Evolutionary conservation across 2,797 vertebrate genomes (phyloP).

Genomic region (Adrianichthys oophorus): DNA sequence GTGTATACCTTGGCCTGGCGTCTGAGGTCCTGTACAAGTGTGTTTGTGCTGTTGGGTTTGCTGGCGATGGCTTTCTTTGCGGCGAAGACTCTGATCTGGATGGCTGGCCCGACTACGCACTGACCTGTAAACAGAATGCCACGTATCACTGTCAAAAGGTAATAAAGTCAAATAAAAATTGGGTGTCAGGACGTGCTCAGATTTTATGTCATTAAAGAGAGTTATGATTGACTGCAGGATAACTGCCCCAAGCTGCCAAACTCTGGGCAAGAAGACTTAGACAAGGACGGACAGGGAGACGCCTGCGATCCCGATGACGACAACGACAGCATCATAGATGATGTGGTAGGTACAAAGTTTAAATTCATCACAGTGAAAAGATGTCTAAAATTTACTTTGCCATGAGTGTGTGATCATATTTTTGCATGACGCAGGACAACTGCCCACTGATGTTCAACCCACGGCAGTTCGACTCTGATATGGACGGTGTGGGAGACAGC

Average conservation of each 20-base stretch:
- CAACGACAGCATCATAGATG: slow-evolving; percentile 90
- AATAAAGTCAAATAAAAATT: slow-evolving; percentile 13
- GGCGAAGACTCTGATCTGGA: slow-evolving; percentile 96
- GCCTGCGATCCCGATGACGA: slow-evolving; percentile 95
- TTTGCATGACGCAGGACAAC: slow-evolving; percentile 84
- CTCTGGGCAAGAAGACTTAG: slow-evolving; percentile 95
- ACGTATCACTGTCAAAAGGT: slow-evolving; percentile 93
- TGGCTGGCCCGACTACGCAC: slow-evolving; percentile 91
- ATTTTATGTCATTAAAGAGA: slow-evolving; percentile 14
- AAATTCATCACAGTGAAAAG: not conserved
- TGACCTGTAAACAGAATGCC: slow-evolving; percentile 89
- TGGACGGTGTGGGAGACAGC: slow-evolving; percentile 91
- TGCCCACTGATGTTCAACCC: slow-evolving; percentile 95
- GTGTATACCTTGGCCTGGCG: slow-evolving; percentile 89
- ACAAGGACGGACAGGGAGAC: slow-evolving; percentile 91
- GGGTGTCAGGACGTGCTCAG: not conserved
- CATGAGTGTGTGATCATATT: not conserved
- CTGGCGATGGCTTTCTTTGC: slow-evolving; percentile 90
- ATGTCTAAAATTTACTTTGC: not conserved
- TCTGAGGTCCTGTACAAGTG: slow-evolving; percentile 93
- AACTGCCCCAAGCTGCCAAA: slow-evolving; percentile 93
- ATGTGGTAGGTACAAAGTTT: slow-evolving; percentile 77
- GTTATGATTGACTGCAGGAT: slow-evolving; percentile 78
- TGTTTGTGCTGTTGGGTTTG: slow-evolving; percentile 89
- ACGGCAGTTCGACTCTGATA: slow-evolving; percentile 91